phyloP scores from a whole-genome alignment of 2,888 invertebrate species.

The Anorthoa munda region DNA sequence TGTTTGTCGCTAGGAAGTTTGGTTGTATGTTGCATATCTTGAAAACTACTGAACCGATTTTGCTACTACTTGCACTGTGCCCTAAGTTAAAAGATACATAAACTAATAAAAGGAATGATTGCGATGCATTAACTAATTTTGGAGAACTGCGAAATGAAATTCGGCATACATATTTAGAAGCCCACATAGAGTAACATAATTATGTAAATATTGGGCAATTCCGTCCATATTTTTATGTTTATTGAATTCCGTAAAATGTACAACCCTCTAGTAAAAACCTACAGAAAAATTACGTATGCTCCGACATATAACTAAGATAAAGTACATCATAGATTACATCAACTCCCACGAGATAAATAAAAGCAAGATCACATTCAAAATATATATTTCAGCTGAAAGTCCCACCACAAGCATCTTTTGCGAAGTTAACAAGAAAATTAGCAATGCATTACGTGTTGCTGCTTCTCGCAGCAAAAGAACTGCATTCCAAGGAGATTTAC shows the following conservation, averaged over 20 bases:
- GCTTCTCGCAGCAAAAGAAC: conserved; percentile 49
- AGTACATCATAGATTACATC: not conserved
- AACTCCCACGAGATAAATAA: conserved; percentile 1
- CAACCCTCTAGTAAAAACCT: not conserved
- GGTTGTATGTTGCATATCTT: too few relatives aligned
- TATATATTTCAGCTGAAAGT: conserved; percentile 32
- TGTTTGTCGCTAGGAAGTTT: too few relatives aligned
- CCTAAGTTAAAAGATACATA: too few relatives aligned
- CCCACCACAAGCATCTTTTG: conserved; percentile 43
- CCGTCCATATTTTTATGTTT: too few relatives aligned
- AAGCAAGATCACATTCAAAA: conserved; percentile 21
- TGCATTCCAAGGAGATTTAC: conserved; percentile 45
- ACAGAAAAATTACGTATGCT: not conserved
- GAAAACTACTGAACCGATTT: too few relatives aligned
- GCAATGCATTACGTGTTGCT: conserved; percentile 66
- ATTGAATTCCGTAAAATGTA: not conserved
- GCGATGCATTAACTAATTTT: too few relatives aligned
- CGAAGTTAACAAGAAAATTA: conserved; percentile 67
- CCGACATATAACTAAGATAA: not conserved
- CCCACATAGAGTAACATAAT: too few relatives aligned
- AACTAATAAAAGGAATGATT: too few relatives aligned
- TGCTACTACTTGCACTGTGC: too few relatives aligned
- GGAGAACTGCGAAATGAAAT: too few relatives aligned
- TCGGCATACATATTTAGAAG: too few relatives aligned
- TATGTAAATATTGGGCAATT: too few relatives aligned